These are phyloP conservation scores for Haliclona indistincta DNA, from an alignment of 37 sponge, comb jelly and placozoan genomes.

Conservation along the genomic window DNA sequence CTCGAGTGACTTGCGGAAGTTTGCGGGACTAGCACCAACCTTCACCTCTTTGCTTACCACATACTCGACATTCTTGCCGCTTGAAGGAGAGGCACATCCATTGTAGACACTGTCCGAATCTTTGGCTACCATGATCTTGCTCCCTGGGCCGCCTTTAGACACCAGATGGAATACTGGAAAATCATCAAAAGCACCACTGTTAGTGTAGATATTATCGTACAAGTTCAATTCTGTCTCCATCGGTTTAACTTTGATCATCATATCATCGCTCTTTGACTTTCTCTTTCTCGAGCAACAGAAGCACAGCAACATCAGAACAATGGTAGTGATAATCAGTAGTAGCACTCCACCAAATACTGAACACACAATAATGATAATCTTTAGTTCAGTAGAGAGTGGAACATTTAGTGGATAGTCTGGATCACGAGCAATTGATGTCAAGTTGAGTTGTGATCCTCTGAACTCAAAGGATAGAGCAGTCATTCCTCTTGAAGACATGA, in stretches of 20 bases:
- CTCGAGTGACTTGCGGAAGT: background rate
- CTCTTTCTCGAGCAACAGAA: no score
- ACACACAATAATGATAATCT: no score
- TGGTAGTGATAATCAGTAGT: no score
- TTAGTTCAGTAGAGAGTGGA: no score
- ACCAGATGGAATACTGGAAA: background rate
- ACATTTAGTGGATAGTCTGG: conserved; percentile 22
- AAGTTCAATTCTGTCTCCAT: no score
- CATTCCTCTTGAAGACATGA: no score
- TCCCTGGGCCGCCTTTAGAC: background rate
- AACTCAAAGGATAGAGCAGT: conserved; percentile 37
- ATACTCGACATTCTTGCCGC: background rate
- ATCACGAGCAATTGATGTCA: conserved; percentile 24
- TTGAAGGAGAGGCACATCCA: background rate
- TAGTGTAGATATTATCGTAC: no score
- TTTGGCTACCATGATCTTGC: background rate
- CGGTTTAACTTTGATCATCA: no score
- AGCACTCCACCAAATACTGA: no score
- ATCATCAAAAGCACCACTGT: background rate
- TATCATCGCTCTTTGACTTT: no score
- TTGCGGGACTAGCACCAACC: background rate
- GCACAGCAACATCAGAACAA: no score
- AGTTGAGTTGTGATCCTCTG: conserved; percentile 11
- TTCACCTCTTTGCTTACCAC: background rate
- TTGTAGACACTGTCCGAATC: background rate